Evolutionary conservation across 2,797 vertebrate species (phyloP).

Genomic region (Notoglanidium macrostoma): DNA sequence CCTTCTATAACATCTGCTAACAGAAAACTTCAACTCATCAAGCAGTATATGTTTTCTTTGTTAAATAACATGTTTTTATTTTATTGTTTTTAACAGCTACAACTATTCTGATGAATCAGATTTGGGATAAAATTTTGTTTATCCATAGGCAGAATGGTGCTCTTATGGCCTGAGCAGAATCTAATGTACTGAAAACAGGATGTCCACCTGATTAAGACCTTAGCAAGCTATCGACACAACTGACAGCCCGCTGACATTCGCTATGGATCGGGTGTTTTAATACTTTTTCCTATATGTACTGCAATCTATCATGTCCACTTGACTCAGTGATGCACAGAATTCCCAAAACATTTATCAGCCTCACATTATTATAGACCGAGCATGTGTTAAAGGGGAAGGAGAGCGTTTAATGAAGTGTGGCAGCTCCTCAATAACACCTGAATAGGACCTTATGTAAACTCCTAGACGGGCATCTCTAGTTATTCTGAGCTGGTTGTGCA

Average conservation of each 20-base stretch:
- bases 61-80: background rate
- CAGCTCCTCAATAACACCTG: constrained; percentile 24
- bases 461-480: background rate
- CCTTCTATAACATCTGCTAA: background rate
- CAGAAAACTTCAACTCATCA: background rate
- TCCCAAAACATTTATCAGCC: constrained; percentile 16
- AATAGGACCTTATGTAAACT: background rate
- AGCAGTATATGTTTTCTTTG: background rate
- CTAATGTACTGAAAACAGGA: background rate
- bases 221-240: constrained; percentile 17
- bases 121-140: background rate
- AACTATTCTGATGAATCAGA: background rate
- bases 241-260: constrained; percentile 9
- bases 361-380: background rate
- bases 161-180: background rate
- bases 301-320: constrained; percentile 15
- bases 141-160: constrained; percentile 2
- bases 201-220: constrained; percentile 22
- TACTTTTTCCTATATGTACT: constrained; percentile 6
- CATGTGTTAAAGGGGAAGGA: constrained; percentile 6
- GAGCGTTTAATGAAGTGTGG: constrained; percentile 22
- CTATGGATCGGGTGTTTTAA: constrained; percentile 27
- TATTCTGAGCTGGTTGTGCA: background rate
- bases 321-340: constrained; percentile 22
- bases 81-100: background rate